phyloP scores from a whole-genome alignment of 2,888 invertebrate species.

The Apamea sordens region DNA sequence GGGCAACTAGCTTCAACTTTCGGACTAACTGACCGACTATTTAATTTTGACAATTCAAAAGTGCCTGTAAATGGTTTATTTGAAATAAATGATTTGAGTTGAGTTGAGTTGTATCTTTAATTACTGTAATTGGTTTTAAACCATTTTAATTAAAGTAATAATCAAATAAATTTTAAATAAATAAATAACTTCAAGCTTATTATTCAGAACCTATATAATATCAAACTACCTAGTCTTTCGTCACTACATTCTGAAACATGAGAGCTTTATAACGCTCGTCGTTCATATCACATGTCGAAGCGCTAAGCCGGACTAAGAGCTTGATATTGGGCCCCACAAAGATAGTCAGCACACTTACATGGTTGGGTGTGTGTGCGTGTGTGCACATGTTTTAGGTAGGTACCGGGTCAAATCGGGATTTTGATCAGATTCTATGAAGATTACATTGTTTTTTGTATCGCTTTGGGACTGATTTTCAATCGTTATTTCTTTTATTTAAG shows the following conservation, averaged over 20 bases:
- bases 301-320: slow-evolving; percentile 55
- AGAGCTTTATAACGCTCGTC: slow-evolving; percentile 33
- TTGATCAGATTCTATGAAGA: neutral
- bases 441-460: neutral
- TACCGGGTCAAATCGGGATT: neutral
- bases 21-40: too few species aligned
- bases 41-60: too few species aligned
- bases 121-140: too few species aligned
- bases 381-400: slow-evolving; percentile 3
- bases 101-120: too few species aligned
- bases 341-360: slow-evolving; percentile 29
- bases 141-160: too few species aligned
- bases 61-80: too few species aligned
- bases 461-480: neutral
- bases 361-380: neutral
- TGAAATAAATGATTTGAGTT: too few species aligned
- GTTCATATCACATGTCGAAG: slow-evolving; percentile 39
- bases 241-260: slow-evolving; percentile 9
- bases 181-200: neutral
- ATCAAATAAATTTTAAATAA: too few species aligned
- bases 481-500: neutral
- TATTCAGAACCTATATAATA: neutral
- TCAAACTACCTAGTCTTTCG: neutral
- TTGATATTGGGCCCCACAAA: slow-evolving; percentile 49
- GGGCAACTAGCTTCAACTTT: too few species aligned